Base-by-base conservation (phyloP, 2,888 invertebrate species). In the Trichopoda pennipes region DNA sequence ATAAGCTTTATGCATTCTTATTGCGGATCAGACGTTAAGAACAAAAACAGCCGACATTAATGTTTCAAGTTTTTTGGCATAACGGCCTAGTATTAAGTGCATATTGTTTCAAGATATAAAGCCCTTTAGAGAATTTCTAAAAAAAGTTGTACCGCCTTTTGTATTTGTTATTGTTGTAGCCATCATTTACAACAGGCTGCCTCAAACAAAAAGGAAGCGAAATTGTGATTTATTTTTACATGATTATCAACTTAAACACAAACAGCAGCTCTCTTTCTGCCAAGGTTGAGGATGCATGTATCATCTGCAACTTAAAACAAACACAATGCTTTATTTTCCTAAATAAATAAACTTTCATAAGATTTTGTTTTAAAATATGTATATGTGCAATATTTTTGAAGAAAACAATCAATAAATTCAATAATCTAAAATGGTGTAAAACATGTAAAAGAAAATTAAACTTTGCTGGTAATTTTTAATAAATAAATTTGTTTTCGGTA, bases 181-280 rank as follows among this genome's bases (percentile, higher is more conserved):
- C 28, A 6, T 38, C 28, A 6, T 28, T 28, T 28, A 28, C 28
- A 3, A 28, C 83, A 83, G 86, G 87, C 86, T 87, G 66, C 47
- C 28, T 28, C 16, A 44, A 64, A 78, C 72, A 79, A 86, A 74
- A 87, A 85, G 86, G 88, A 87, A 87, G 87, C 89, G 87, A 88
- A 88, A 88, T 88, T 88, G 90, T 90, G 90, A 89, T 89, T 89
- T 89, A 90, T 89, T 90, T 89, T 88, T 89, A 90, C 89, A 90
- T 89, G 89, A 89, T 89, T 89, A 90, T 89, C 90, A 90, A 90
- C 90, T 89, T 89, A 90, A n/a, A 88, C 85, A 82, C 75, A 66
- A 85, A 84, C 84, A 81, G 82, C 79, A 83, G 74, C 81, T 58
- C 42, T 61, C 9, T 53, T 21, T 19, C 9, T 32, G 35, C 16